phyloP scores from a whole-genome alignment of 2,888 invertebrate genomes.

The Lycaena phlaeas region DNA sequence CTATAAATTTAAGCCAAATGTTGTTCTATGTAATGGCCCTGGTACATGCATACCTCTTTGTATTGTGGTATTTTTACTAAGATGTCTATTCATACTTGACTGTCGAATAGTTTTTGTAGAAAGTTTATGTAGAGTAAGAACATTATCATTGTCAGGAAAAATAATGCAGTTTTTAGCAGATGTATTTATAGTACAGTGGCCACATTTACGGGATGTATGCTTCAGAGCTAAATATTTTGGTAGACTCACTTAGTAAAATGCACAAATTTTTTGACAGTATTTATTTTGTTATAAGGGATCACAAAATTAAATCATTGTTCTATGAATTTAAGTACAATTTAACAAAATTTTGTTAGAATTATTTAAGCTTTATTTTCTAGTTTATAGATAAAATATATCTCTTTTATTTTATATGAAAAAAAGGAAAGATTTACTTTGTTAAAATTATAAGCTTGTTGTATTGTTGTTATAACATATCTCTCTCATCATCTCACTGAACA shows the following conservation, averaged over 20 bases:
- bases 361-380: conserved; percentile 13
- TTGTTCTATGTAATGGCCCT: conserved; percentile 95
- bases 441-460: no score
- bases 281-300: conserved; percentile 11
- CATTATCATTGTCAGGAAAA: conserved; percentile 90
- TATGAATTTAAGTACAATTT: conserved; percentile 6
- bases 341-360: background rate
- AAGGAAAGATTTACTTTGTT: no score
- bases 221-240: conserved; percentile 84
- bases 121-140: conserved; percentile 93
- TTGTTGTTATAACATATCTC: no score
- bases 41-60: conserved; percentile 97
- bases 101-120: conserved; percentile 92
- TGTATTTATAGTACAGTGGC: conserved; percentile 95
- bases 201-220: conserved; percentile 77
- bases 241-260: conserved; percentile 71
- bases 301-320: conserved; percentile 2
- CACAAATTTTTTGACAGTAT: conserved; percentile 23
- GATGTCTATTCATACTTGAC: conserved; percentile 77
- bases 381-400: conserved; percentile 22
- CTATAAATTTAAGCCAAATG: conserved; percentile 79
- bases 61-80: conserved; percentile 81
- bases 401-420: no score
- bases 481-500: no score
- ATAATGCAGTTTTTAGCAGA: conserved; percentile 89